Evolutionary conservation across 2,113 vertebrate genomes (phyloP).

Genomic region (Hylia prasina): DNA sequence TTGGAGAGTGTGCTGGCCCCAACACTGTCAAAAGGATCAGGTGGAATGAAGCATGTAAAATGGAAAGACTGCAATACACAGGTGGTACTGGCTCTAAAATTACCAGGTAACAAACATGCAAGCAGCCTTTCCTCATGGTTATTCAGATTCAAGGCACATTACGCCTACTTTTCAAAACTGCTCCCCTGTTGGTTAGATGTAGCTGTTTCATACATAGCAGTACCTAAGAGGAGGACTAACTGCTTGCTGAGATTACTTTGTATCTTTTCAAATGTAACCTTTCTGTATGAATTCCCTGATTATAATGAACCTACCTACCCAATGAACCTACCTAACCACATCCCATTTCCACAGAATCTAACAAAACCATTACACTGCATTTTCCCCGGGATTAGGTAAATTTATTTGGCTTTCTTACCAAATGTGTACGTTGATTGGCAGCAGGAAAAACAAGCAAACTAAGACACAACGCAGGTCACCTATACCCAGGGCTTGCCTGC

Average conservation of each 20-base stretch:
- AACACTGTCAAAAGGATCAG: not conserved
- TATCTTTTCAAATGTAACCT: not conserved
- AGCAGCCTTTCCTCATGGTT: not conserved
- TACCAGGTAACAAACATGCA: rapidly evolving
- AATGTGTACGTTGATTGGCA: not conserved
- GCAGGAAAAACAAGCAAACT: not conserved
- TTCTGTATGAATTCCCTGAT: not conserved
- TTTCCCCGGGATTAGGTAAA: not conserved
- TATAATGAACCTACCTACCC: not conserved
- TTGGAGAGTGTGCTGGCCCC: rapidly evolving
- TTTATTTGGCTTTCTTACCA: not conserved
- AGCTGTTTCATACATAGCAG: rapidly evolving
- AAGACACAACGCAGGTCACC: not conserved
- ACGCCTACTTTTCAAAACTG: not conserved
- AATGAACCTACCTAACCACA: not conserved
- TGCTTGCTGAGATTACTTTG: not conserved
- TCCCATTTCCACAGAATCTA: not conserved
- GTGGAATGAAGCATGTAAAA: not conserved
- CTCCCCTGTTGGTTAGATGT: not conserved
- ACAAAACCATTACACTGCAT: not conserved
- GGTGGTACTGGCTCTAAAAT: not conserved
- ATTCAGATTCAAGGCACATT: not conserved
- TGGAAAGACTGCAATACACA: not conserved
- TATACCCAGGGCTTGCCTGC: not conserved
- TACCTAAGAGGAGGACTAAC: rapidly evolving